These are phyloP conservation scores for Drosophila mayaguana DNA, from an alignment of 2,888 invertebrate genomes.

Conservation along the genomic window DNA sequence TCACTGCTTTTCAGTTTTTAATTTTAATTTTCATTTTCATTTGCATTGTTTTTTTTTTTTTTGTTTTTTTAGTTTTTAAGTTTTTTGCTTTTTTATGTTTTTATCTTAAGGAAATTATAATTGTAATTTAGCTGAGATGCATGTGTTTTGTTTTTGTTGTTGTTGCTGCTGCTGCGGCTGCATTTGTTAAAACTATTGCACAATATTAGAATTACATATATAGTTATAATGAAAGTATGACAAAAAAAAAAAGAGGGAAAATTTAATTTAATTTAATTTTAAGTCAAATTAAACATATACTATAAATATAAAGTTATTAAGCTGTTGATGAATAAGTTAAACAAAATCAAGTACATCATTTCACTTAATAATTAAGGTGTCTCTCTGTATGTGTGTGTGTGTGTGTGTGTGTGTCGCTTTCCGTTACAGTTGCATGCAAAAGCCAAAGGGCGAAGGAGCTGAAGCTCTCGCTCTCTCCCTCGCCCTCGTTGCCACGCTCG, in stretches of 20 bases:
- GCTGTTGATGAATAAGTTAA: constrained; percentile 61
- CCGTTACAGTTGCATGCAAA: constrained; percentile 31
- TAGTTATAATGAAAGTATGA: constrained; percentile 20
- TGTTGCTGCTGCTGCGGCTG: constrained; percentile 43
- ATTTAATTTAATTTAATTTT: background rate
- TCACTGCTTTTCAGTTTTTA: constrained; percentile 14
- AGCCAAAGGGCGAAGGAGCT: constrained; percentile 4
- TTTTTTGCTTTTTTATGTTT: constrained; percentile 7
- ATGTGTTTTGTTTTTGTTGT: constrained; percentile 48
- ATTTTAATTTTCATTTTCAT: constrained; percentile 12
- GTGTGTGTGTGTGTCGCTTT: constrained; percentile 7
- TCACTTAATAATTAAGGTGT: constrained; percentile 48
- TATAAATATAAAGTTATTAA: constrained; percentile 33
- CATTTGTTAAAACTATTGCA: constrained; percentile 74
- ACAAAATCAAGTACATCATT: constrained; percentile 74
- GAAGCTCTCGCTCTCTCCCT: background rate
- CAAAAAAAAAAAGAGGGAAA: constrained; percentile 13
- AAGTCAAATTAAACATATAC: constrained; percentile 31
- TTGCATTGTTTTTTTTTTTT: constrained; percentile 10
- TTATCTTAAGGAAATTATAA: constrained; percentile 66
- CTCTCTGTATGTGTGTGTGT: background rate
- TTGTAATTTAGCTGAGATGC: constrained; percentile 72
- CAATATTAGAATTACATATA: constrained; percentile 71
- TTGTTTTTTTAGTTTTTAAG: constrained; percentile 8
- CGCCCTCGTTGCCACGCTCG: background rate